Evolutionary conservation across 2,888 invertebrate genomes (phyloP), one percentile per base, ranked within the genome.

Genomic region (Metallyticus violacea): DNA sequence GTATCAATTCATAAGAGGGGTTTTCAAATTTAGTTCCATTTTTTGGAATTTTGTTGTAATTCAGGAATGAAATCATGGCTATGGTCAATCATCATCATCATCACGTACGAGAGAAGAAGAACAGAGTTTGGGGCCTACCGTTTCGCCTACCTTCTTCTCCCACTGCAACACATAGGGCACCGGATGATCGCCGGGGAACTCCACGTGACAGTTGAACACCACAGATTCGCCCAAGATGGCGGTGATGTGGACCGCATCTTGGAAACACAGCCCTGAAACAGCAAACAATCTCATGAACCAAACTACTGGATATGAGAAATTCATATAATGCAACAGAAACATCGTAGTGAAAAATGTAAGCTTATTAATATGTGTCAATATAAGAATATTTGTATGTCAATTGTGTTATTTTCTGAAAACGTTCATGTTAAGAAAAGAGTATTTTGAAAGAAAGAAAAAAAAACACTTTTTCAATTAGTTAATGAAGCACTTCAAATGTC

Each of bases 141-240:
- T 96, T 94, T 97, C 96, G 96, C 97, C 96, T 97, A 97, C 97
- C 97, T 98, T 97, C 96, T 98, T 99, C 96, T 97, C 97, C 99
- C 99, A 99, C 95, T 98, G 98, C 93, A 99, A 96, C 94, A 99
- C 98, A 94, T 98, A 98, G 93, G 98, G 97, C 94, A 98, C 97
- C 92, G 97, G 97, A 93, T 97, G 96, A 93, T 97, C 97, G 93
- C 97, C 97, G 92, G 98, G 97, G 93, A 98, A 98, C 93, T 98
- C 97, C 93, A 99, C 97, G 94, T 97, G 97, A 94, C 99, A 99
- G 94, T 98, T 98, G 95, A 99, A 97, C 92, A 98, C 97, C 93
- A 98, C 98, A 92, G 97, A 97, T 94, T 98, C 98, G 92, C 98
- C 98, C 91, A 98, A 95, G 93, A 98, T 98, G 91, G 99, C 98